A percentile compares a stretch with the other conserved stretches of the same genome.
These are phyloP conservation scores for Acridotheres tristis DNA, from an alignment of 2,797 vertebrate genomes.

Conservation along the genomic window DNA sequence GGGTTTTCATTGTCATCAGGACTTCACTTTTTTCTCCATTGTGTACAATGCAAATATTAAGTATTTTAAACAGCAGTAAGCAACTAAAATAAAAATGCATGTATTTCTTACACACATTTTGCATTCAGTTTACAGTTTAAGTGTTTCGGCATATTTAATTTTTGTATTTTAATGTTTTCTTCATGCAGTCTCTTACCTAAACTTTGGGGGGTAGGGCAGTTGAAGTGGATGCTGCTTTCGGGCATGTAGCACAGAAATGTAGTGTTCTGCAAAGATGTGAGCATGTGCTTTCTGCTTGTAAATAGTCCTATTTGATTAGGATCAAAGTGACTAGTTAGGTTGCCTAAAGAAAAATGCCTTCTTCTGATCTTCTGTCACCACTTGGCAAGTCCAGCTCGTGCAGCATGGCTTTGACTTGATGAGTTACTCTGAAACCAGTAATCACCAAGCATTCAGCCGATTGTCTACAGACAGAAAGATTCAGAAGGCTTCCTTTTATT, in stretches of 20 bases:
- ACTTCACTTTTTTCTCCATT: neutral
- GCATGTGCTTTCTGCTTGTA: slow-evolving; percentile 63
- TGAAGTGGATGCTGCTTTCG: neutral
- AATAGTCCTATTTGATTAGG: slow-evolving; percentile 46
- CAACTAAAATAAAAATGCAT: neutral
- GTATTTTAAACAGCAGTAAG: neutral
- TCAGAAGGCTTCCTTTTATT: neutral
- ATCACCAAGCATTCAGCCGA: neutral
- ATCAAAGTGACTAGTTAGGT: slow-evolving; percentile 50
- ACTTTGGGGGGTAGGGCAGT: neutral
- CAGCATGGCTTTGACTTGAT: slow-evolving; percentile 9
- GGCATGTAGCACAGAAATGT: slow-evolving; percentile 5
- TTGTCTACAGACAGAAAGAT: neutral
- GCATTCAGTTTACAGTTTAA: neutral
- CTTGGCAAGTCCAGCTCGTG: slow-evolving; percentile 34
- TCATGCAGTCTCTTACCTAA: neutral
- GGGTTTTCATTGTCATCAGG: neutral
- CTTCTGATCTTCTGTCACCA: slow-evolving; percentile 25
- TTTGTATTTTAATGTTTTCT: neutral
- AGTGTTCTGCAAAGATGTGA: slow-evolving; percentile 26
- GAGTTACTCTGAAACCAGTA: slow-evolving; percentile 6
- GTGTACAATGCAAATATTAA: neutral
- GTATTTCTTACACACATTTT: neutral
- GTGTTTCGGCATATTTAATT: neutral
- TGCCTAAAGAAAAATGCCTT: slow-evolving; percentile 44